phyloP scores from a whole-genome alignment of 2,888 invertebrate genomes.

The Athetis lepigone region DNA sequence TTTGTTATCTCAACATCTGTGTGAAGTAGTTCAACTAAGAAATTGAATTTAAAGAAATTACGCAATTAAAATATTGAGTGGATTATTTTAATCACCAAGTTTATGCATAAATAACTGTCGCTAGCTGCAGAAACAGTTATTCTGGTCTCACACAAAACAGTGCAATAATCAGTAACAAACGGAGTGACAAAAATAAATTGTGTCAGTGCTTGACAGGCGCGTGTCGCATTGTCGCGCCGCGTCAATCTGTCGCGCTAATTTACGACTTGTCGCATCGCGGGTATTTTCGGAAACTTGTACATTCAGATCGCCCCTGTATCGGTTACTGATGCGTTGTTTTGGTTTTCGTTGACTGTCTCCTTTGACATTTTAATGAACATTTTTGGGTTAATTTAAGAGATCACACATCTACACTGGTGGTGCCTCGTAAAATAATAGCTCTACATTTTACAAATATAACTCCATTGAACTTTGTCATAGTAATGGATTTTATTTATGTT shows the following conservation, averaged over 20 bases:
- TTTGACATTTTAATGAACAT: slow-evolving; percentile 48
- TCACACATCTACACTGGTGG: neutral
- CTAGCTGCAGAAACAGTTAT: slow-evolving; percentile 15
- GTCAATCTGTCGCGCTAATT: slow-evolving; percentile 79
- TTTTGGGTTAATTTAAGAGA: slow-evolving; percentile 29
- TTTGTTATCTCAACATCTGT: slow-evolving; percentile 41
- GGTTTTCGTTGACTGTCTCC: slow-evolving; percentile 28
- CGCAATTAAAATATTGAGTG: slow-evolving; percentile 8
- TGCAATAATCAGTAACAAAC: slow-evolving; percentile 53
- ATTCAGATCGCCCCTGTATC: slow-evolving; percentile 56
- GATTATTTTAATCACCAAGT: neutral
- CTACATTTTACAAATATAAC: neutral
- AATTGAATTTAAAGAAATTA: slow-evolving; percentile 32
- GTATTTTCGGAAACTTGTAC: slow-evolving; percentile 61
- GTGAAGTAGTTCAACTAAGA: slow-evolving; percentile 29
- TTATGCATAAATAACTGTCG: neutral
- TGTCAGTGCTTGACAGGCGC: slow-evolving; percentile 68
- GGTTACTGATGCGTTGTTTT: slow-evolving; percentile 56
- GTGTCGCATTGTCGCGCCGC: slow-evolving; percentile 71
- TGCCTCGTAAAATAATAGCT: neutral
- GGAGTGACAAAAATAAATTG: slow-evolving; percentile 69
- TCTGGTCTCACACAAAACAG: slow-evolving; percentile 43
- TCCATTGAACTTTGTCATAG: neutral
- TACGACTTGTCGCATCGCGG: slow-evolving; percentile 67
- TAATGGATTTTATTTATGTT: neutral